Evolutionary conservation across 2,113 vertebrate genomes (phyloP).

Genomic region (Percopsis transmontana): DNA sequence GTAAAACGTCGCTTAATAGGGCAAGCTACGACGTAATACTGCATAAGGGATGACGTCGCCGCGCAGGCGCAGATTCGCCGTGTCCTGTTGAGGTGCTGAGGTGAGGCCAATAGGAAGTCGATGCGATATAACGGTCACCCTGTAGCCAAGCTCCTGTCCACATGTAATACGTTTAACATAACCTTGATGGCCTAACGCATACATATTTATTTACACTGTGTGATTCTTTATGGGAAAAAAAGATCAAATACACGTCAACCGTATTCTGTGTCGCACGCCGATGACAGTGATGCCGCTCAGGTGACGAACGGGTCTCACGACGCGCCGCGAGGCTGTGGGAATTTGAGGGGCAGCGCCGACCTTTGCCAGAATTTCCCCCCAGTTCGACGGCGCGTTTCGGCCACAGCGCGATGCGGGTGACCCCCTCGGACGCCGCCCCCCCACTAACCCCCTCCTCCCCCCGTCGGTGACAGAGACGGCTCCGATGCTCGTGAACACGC

Average conservation of each 20-base stretch:
- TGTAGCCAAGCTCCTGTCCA: too few relatives aligned
- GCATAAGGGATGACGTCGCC: neutral
- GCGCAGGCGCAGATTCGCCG: neutral
- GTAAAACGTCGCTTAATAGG: neutral
- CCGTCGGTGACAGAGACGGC: slow-evolving; percentile 25
- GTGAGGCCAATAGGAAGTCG: neutral
- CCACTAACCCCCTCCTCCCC: neutral
- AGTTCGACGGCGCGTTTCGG: slow-evolving; percentile 60
- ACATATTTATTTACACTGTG: too few relatives aligned
- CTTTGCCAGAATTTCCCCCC: slow-evolving; percentile 75
- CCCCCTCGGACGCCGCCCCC: neutral
- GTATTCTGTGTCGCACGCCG: neutral
- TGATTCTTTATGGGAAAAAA: neutral
- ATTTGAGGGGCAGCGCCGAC: slow-evolving; percentile 63
- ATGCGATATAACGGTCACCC: too few relatives aligned
- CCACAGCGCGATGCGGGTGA: slow-evolving; percentile 26
- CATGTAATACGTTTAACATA: too few relatives aligned
- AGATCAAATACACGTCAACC: too few relatives aligned
- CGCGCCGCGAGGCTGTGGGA: slow-evolving; percentile 56
- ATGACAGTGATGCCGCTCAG: neutral
- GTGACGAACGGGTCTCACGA: slow-evolving; percentile 62
- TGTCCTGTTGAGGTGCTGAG: neutral
- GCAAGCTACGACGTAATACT: neutral
- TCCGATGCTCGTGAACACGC: slow-evolving; percentile 52
- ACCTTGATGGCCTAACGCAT: too few relatives aligned